Evolutionary conservation across 2,113 vertebrate genomes (phyloP), one percentile per base, ranked within the genome.

Genomic region (Elachura formosa): DNA sequence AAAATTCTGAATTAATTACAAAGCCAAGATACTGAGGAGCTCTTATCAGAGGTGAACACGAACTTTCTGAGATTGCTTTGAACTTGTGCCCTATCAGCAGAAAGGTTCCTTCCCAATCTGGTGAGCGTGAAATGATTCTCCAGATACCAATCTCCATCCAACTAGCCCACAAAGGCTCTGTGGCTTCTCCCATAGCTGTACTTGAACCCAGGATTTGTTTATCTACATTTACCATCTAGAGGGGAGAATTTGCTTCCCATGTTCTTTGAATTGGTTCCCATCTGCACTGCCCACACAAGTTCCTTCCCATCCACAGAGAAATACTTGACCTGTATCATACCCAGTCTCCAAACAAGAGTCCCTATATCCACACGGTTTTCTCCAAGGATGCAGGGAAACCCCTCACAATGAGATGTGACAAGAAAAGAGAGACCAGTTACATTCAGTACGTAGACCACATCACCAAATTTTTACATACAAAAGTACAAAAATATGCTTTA

Each of bases 351-450:
- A 28, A 28, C 11, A 20, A 20, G 20, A 69, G 16, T 11, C 4
- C 0, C 79, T 48, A 1, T 0, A 1, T 0, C 38, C 58, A 55
- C 56, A 17, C 41, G 34, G 26, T 43, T 12, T 58, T n/a, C n/a
- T n/a, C 28, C 48, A 43, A 71, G 52, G 33, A 2, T 6, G 54
- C 5, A 51, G 41, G 45, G 28, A 88, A 61, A 62, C 4, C 54
- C 24, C 6, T 41, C 10, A 20, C 41, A 58, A 13, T 1, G 84
- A 63, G 62, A 49, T 36, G 71, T 31, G 62, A n/a, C 52, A 52
- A 52, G 13, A 29, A 36, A 21, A 21, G 13, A 71, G 22, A 75
- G 16, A 29, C 34, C 36, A 45, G 29, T 31, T 52, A 23, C 33
- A 38, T 11, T 20, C 61, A 9, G 7, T 11, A 46, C 34, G 51